Evolutionary conservation across 1,140 invertebrate genomes (phyloP), one percentile per base, ranked within the genome.

Genomic region (Cyrtorhinus lividipennis): DNA sequence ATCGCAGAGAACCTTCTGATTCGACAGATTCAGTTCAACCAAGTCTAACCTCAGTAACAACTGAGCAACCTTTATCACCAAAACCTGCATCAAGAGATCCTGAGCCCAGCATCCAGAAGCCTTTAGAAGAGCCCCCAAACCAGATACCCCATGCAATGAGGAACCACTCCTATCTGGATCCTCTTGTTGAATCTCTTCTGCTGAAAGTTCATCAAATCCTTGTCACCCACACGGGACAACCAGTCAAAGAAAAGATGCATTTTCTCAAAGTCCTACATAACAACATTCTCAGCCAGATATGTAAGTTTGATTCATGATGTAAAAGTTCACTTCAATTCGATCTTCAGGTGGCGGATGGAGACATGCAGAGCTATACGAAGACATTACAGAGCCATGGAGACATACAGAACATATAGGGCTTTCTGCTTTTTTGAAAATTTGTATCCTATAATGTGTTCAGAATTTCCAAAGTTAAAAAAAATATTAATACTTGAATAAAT

Each of bases 121-220:
- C 56, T 1, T 45, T 3, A 53, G 20, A 5, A 53, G 8, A 10
- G 20, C 48, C 18, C 15, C 30, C 30, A 5, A 5, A 38, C 5
- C 30, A 38, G 30, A 38, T 38, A 5, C 5, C 15, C 5, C 30
- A 38, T 15, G 30, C n/a, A n/a, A n/a, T n/a, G n/a, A n/a, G n/a
- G n/a, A 44, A 44, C n/a, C 38, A 48, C 5, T 30, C 53, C 13
- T 46, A 30, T 20, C 24, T 63, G 1, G 62, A 63, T 25, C 56
- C 24, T 2, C 38, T 57, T 22, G 15, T 63, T 12, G 56, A 63
- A 26, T 38, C 27, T 5, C 26, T 63, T 24, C 13, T 63, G 12
- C 27, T 63, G 8, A 18, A 63, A 30, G 62, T 59, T 18, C 62
- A 63, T 25, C 26, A 46, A 38, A 59, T 57, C 53, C 27, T 63